These are phyloP conservation scores for Perizoma flavofasciatum DNA, from an alignment of 2,888 invertebrate species.

Conservation along the genomic window DNA sequence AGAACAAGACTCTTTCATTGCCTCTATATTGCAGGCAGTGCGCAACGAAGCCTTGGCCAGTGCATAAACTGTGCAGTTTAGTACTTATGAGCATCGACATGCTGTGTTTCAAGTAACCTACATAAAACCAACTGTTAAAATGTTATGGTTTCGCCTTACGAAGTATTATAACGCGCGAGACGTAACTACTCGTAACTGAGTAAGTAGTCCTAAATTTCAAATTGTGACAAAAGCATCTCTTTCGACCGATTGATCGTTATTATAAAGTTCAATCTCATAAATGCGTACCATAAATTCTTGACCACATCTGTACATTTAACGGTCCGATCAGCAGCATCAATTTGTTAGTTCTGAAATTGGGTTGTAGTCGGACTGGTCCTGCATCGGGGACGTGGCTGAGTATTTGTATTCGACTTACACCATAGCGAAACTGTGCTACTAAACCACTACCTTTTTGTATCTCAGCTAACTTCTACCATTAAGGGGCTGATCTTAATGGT, in stretches of 20 bases:
- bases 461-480: background rate
- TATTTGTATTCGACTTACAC: background rate
- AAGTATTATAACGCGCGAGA: constrained; percentile 12
- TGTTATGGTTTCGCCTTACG: constrained; percentile 22
- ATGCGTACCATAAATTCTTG: constrained; percentile 28
- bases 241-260: constrained; percentile 7
- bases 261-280: constrained; percentile 17
- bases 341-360: constrained; percentile 44
- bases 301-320: constrained; percentile 24
- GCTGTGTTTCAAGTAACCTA: constrained; percentile 55
- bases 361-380: constrained; percentile 34
- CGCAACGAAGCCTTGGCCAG: constrained; percentile 44
- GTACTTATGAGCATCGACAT: constrained; percentile 40
- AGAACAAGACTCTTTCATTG: constrained; percentile 13
- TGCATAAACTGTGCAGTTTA: constrained; percentile 50
- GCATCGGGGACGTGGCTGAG: constrained; percentile 27
- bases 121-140: constrained; percentile 49
- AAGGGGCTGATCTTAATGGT: too few species aligned
- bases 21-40: constrained; percentile 20
- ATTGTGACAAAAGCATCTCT: constrained; percentile 8
- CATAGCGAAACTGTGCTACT: background rate
- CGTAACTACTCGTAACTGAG: background rate
- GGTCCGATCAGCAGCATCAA: constrained; percentile 33
- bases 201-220: constrained; percentile 1
- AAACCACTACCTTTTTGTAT: background rate